A percentile compares a stretch with the other conserved stretches of the same genome.
These are phyloP conservation scores for Macaca nemestrina DNA, from an alignment of 2,113 vertebrate genomes.

Conservation along the genomic window DNA sequence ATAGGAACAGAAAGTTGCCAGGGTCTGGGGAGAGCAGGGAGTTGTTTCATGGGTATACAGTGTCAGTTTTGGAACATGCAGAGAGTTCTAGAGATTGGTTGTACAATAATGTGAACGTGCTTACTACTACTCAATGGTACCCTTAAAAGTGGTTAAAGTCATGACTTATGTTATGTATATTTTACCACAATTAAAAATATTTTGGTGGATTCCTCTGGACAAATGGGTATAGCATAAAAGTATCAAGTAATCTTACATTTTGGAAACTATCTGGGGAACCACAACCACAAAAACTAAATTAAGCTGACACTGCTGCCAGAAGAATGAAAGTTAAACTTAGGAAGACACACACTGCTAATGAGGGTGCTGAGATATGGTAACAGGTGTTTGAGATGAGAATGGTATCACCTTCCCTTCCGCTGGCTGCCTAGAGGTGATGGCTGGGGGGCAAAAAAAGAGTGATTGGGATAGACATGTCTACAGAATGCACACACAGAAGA, in stretches of 20 bases:
- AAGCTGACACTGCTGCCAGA: not conserved
- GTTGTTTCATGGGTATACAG: not conserved
- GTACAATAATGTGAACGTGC: not conserved
- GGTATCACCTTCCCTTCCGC: not conserved
- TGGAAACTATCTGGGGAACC: not conserved
- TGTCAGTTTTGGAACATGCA: not conserved
- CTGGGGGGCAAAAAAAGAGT: not conserved
- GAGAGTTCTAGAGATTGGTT: not conserved
- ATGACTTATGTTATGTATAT: not conserved
- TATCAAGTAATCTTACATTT: constrained; percentile 16
- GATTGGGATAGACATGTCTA: not conserved
- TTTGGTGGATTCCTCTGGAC: not conserved
- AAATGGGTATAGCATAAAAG: not conserved
- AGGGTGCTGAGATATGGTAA: not conserved
- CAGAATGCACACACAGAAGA: not conserved
- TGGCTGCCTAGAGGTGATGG: not conserved
- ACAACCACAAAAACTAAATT: not conserved
- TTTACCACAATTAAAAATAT: not conserved
- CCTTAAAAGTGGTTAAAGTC: not conserved
- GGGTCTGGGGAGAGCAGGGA: no score
- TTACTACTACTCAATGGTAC: not conserved
- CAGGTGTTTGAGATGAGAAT: not conserved
- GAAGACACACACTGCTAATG: not conserved
- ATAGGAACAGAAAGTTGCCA: not conserved
- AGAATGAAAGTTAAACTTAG: not conserved